A percentile compares a stretch with the other conserved stretches of the same genome.
phyloP scores from a whole-genome alignment of 2,888 invertebrate species.

The Noctua janthina region DNA sequence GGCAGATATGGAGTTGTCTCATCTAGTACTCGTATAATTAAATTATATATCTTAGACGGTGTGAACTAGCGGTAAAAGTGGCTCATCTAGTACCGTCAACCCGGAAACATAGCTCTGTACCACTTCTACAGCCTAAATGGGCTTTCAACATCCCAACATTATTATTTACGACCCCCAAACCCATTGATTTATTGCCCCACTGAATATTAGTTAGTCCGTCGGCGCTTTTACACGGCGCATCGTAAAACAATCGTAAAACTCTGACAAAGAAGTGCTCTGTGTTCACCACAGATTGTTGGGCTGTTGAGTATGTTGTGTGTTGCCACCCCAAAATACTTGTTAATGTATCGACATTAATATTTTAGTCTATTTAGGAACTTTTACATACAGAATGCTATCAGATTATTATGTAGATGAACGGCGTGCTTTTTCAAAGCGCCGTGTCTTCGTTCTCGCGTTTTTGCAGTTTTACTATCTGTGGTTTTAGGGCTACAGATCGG shows the following conservation, averaged over 20 bases:
- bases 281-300: constrained; percentile 21
- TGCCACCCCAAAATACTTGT: constrained; percentile 34
- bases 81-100: neutral
- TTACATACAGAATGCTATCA: too few species aligned
- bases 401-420: too few species aligned
- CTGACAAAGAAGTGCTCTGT: constrained; percentile 40
- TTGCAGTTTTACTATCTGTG: too few species aligned
- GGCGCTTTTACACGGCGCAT: constrained; percentile 39
- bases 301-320: constrained; percentile 16
- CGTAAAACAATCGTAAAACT: constrained; percentile 59
- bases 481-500: neutral
- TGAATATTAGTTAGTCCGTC: constrained; percentile 36
- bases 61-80: neutral
- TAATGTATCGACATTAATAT: neutral
- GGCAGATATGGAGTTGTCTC: neutral
- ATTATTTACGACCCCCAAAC: constrained; percentile 56
- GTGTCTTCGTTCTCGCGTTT: too few species aligned
- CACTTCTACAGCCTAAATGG: constrained; percentile 13
- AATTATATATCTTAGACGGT: neutral
- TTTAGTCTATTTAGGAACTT: neutral
- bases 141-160: constrained; percentile 55
- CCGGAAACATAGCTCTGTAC: constrained; percentile 21
- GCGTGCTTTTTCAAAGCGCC: too few species aligned
- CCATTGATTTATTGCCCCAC: constrained; percentile 52
- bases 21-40: neutral